Evolutionary conservation across 1,140 invertebrate genomes (phyloP).

Genomic region (Heliconius hewitsoni): DNA sequence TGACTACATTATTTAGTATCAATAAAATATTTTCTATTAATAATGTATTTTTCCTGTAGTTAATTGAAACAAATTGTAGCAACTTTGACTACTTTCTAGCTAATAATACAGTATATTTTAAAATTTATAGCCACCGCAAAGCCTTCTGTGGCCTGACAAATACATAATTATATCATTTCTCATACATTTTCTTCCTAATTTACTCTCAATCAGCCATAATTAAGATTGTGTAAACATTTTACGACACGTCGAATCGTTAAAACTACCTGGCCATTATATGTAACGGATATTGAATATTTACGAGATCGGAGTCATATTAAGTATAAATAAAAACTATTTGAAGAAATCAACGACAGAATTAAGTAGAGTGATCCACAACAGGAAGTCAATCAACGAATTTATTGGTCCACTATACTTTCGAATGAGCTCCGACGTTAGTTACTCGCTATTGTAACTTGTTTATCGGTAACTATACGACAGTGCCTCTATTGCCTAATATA

Average conservation of each 20-base stretch:
- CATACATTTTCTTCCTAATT: conserved; percentile 31
- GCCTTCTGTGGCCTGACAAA: conserved; percentile 24
- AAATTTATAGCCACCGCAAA: conserved; percentile 15
- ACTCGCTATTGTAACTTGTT: conserved; percentile 39
- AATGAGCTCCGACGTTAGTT: conserved; percentile 35
- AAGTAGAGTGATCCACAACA: conserved; percentile 44
- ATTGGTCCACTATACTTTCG: conserved; percentile 47
- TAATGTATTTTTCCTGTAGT: conserved; percentile 1
- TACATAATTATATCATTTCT: conserved; percentile 27
- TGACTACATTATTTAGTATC: neutral
- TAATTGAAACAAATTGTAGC: conserved; percentile 8
- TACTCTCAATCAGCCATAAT: conserved; percentile 31
- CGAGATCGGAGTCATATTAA: conserved; percentile 34
- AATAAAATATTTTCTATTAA: conserved; percentile 4
- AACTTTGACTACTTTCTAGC: conserved; percentile 8
- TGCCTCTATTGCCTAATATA: conserved; percentile 43
- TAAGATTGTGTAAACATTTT: conserved; percentile 41
- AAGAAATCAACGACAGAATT: conserved; percentile 45
- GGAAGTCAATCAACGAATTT: conserved; percentile 58
- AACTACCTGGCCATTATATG: conserved; percentile 25
- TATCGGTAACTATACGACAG: conserved; percentile 24
- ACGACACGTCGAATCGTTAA: conserved; percentile 34
- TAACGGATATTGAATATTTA: conserved; percentile 42
- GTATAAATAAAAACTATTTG: conserved; percentile 42
- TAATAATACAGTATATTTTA: conserved; percentile 7